Percentiles rank a stretch among this genome's conserved stretches.
These are phyloP conservation scores for Aelia acuminata DNA, from an alignment of 2,888 invertebrate species.

Conservation along the genomic window DNA sequence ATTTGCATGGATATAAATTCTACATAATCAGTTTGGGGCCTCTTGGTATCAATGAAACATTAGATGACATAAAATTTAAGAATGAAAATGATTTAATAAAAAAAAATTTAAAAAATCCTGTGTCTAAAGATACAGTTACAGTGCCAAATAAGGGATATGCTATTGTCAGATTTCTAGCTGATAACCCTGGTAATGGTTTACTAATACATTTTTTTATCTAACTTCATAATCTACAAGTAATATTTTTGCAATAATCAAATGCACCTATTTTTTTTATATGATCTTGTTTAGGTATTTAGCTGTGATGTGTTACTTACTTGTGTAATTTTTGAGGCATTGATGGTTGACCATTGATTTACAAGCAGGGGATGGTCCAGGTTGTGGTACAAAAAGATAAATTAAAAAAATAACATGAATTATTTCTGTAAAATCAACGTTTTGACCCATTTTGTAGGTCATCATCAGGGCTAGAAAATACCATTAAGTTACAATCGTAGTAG, in stretches of 20 bases:
- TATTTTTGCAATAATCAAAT: background rate
- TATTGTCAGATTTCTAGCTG: slow-evolving; percentile 70
- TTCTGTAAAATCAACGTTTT: no score
- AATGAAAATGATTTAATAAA: slow-evolving; percentile 68
- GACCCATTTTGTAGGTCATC: no score
- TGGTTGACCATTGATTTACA: no score
- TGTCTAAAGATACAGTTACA: slow-evolving; percentile 71
- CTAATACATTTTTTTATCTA: background rate
- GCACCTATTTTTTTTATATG: no score
- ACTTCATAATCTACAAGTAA: background rate
- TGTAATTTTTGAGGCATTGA: no score
- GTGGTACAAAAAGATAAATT: no score
- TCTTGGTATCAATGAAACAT: slow-evolving; percentile 67
- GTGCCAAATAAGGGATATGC: slow-evolving; percentile 71
- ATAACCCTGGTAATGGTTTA: slow-evolving; percentile 70
- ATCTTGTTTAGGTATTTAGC: no score
- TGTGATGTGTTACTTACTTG: no score
- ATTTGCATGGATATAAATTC: slow-evolving; percentile 70
- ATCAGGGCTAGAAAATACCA: no score
- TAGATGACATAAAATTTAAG: slow-evolving; percentile 68
- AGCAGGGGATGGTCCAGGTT: no score
- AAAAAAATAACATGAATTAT: no score
- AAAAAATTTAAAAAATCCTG: slow-evolving; percentile 68
- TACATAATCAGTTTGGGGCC: slow-evolving; percentile 69
- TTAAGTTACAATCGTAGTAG: no score